These are phyloP conservation scores for Clunio marinus DNA, from an alignment of 2,888 invertebrate genomes.

Conservation along the genomic window DNA sequence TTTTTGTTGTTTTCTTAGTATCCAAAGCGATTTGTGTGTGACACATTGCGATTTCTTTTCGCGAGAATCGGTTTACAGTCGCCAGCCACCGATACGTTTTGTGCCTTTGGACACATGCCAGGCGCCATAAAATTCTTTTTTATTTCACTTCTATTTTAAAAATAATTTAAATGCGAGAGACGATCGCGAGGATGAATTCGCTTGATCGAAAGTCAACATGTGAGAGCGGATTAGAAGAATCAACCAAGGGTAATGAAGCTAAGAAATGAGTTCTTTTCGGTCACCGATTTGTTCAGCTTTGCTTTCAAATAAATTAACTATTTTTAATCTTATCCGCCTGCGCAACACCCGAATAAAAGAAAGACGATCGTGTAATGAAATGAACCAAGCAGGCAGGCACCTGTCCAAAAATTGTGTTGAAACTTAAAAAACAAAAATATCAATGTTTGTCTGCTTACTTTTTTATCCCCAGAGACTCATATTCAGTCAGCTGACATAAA, in stretches of 20 bases:
- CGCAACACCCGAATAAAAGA: constrained; percentile 2
- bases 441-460: not conserved
- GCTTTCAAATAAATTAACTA: not conserved
- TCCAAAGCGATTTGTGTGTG: not conserved
- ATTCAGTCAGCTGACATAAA: constrained; percentile 15
- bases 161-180: not conserved
- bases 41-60: constrained; percentile 15
- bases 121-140: constrained; percentile 36
- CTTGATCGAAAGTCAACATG: no score
- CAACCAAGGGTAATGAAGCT: no score
- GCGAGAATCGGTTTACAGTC: constrained; percentile 29
- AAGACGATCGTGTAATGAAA: not conserved
- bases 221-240: no score
- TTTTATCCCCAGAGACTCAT: not conserved
- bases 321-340: not conserved
- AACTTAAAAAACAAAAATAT: not conserved
- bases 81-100: constrained; percentile 10
- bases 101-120: constrained; percentile 31
- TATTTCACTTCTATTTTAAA: constrained; percentile 20
- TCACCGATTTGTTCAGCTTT: not conserved
- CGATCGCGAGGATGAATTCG: not conserved
- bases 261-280: not conserved
- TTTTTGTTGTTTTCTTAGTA: not conserved
- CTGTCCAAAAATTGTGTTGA: constrained; percentile 21
- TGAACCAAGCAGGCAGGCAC: constrained; percentile 25